phyloP scores from a whole-genome alignment of 2,113 vertebrate genomes.

The Calyptommatus sinebrachiatus region DNA sequence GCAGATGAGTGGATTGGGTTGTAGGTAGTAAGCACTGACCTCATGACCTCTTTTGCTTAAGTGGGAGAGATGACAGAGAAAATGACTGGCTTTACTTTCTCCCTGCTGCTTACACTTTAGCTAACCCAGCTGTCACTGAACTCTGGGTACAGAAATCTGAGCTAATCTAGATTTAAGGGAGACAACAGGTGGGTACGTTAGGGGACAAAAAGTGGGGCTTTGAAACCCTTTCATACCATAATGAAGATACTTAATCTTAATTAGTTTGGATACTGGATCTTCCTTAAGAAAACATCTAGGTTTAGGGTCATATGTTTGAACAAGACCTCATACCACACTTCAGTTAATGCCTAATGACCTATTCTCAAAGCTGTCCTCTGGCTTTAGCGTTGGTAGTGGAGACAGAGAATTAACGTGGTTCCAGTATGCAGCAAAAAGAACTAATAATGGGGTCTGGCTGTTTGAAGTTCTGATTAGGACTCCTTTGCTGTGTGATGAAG shows the following conservation, averaged over 20 bases:
- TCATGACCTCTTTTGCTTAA: background rate
- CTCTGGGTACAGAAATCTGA: slow-evolving; percentile 18
- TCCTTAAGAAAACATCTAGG: background rate
- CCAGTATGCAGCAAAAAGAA: no score
- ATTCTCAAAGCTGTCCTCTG: slow-evolving; percentile 3
- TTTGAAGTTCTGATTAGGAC: no score
- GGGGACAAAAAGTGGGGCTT: slow-evolving; percentile 8
- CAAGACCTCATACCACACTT: slow-evolving; percentile 25
- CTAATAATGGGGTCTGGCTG: no score
- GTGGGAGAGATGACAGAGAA: background rate
- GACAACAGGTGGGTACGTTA: slow-evolving; percentile 25
- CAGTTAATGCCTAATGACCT: slow-evolving; percentile 26
- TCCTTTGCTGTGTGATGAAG: no score
- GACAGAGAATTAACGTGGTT: background rate
- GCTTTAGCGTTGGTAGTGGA: background rate
- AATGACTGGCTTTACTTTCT: background rate
- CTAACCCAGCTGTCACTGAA: slow-evolving; percentile 8
- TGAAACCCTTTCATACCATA: background rate
- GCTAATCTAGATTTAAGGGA: slow-evolving; percentile 29
- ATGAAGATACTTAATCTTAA: slow-evolving; percentile 21
- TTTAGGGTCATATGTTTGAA: slow-evolving; percentile 27
- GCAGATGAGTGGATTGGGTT: background rate
- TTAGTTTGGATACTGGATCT: slow-evolving; percentile 21
- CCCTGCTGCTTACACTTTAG: slow-evolving; percentile 15
- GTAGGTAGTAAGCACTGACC: background rate